Evolutionary conservation across 2,113 vertebrate species (phyloP).

Genomic region (Thryonomys swinderianus): DNA sequence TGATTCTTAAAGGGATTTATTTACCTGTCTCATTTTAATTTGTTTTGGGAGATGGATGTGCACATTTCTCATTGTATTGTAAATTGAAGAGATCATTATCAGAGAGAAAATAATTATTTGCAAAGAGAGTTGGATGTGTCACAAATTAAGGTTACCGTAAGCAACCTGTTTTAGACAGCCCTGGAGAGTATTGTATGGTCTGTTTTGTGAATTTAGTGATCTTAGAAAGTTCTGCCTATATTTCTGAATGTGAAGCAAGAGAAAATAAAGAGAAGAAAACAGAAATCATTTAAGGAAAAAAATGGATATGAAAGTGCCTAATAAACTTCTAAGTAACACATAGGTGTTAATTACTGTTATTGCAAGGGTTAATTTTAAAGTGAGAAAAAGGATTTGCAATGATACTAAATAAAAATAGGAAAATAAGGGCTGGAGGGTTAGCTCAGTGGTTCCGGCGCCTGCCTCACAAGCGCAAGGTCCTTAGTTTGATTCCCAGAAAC

Average conservation of each 20-base stretch:
- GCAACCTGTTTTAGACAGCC: neutral
- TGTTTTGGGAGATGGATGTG: neutral
- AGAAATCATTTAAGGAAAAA: slow-evolving; percentile 5
- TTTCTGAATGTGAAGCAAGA: slow-evolving; percentile 23
- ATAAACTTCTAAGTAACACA: neutral
- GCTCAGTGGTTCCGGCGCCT: too few relatives aligned
- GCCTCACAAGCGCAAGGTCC: too few relatives aligned
- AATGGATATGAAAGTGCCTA: neutral
- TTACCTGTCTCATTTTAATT: slow-evolving; percentile 26
- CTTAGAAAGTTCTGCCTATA: slow-evolving; percentile 35
- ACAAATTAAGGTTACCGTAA: neutral
- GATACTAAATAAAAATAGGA: slow-evolving; percentile 5
- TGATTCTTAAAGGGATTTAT: slow-evolving; percentile 30
- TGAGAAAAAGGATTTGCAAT: neutral
- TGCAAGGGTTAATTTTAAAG: neutral
- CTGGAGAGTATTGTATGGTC: neutral
- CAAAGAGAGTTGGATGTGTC: neutral
- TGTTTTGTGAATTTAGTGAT: neutral
- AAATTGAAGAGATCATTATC: neutral
- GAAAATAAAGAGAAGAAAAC: neutral
- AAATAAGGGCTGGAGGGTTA: too few relatives aligned
- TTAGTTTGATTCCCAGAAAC: too few relatives aligned
- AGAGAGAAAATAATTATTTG: neutral
- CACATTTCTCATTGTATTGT: neutral
- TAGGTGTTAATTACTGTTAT: neutral